A percentile compares a stretch with the other conserved stretches of the same genome.
Conservation (phyloP, 2,888 invertebrate genomes). For the Aphidius colemani region DNA sequence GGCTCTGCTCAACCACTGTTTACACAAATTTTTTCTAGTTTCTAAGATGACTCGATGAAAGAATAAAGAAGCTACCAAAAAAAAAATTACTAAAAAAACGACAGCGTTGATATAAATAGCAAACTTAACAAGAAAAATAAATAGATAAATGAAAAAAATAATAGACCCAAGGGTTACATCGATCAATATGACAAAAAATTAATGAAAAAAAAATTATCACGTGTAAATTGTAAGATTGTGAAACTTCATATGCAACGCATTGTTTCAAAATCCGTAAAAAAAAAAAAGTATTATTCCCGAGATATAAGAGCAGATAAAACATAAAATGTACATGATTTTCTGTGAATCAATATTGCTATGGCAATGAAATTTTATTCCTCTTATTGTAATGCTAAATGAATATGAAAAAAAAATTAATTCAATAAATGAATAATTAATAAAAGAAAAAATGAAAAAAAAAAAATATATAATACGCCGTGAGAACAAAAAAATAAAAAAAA, state of each 20-base stretch:
- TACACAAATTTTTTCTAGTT: slow-evolving; percentile 33
- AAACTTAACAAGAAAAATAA: too few relatives aligned
- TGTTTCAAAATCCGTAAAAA: slow-evolving; percentile 33
- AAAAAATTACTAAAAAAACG: slow-evolving; percentile 5
- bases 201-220: neutral
- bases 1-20: slow-evolving; percentile 3
- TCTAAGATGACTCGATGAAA: slow-evolving; percentile 23
- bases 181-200: too few relatives aligned
- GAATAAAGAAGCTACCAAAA: slow-evolving; percentile 44
- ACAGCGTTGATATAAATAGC: too few relatives aligned
- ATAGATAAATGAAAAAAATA: neutral
- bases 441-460: slow-evolving; percentile 6
- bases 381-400: slow-evolving; percentile 53
- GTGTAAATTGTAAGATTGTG: slow-evolving; percentile 33
- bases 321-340: slow-evolving; percentile 25
- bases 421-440: slow-evolving; percentile 30
- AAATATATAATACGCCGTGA: slow-evolving; percentile 5
- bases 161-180: too few relatives aligned
- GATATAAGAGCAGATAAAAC: slow-evolving; percentile 20
- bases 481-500: slow-evolving; percentile 12
- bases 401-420: slow-evolving; percentile 42
- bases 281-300: slow-evolving; percentile 35
- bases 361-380: slow-evolving; percentile 52
- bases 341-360: slow-evolving; percentile 45
- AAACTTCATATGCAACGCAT: slow-evolving; percentile 37